phyloP scores from a whole-genome alignment of 2,888 invertebrate species.

The Helobdella robusta region DNA sequence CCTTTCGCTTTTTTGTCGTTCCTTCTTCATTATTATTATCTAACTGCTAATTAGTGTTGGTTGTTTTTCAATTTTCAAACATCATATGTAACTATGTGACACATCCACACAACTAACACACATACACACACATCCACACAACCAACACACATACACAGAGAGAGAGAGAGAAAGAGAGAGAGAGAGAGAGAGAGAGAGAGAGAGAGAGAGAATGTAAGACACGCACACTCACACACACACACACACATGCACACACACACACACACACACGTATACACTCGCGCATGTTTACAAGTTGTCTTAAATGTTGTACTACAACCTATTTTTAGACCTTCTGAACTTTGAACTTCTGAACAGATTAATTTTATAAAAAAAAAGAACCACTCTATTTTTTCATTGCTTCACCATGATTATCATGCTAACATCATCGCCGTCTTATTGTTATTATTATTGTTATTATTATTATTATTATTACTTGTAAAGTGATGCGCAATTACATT shows the following conservation, averaged over 20 bases:
- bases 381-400: too few relatives aligned
- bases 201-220: not conserved
- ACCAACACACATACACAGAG: not conserved
- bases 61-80: not conserved
- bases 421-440: too few relatives aligned
- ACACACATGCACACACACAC: conserved; percentile 1
- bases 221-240: conserved; percentile 1
- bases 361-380: too few relatives aligned
- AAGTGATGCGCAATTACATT: too few relatives aligned
- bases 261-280: not conserved
- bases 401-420: too few relatives aligned
- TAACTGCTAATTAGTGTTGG: not conserved
- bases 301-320: not conserved
- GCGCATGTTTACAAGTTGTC: not conserved
- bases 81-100: not conserved
- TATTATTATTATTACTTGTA: too few relatives aligned
- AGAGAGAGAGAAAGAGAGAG: not conserved
- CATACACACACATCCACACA: not conserved
- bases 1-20: not conserved
- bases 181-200: not conserved
- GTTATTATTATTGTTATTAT: too few relatives aligned
- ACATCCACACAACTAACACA: not conserved
- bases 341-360: too few relatives aligned
- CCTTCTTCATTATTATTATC: not conserved
- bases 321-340: too few relatives aligned